A percentile compares a stretch with the other conserved stretches of the same genome.
phyloP scores from a whole-genome alignment of 2,797 vertebrate species.

The Smutsia gigantea region DNA sequence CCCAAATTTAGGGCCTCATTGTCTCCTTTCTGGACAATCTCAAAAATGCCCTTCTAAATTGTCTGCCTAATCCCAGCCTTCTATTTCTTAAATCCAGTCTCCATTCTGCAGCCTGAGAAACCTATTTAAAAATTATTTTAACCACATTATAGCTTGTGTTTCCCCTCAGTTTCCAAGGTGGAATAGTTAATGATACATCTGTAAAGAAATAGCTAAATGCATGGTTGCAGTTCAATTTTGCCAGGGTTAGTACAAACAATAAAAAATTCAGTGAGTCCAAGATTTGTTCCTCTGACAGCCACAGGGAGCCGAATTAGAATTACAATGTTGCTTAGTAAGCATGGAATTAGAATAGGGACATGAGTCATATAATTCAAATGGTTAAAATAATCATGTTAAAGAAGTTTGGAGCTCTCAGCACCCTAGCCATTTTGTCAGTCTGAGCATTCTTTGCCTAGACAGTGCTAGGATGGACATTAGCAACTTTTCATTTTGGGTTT shows the following conservation, averaged over 20 bases:
- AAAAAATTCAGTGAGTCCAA: background rate
- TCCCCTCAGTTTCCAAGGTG: constrained; percentile 16
- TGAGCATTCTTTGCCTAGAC: background rate
- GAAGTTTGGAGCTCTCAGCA: background rate
- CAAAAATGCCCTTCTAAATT: background rate
- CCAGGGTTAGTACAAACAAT: background rate
- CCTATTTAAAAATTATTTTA: constrained; percentile 45
- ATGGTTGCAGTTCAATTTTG: background rate
- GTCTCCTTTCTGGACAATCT: background rate
- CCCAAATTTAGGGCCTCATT: background rate
- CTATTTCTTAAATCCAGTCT: constrained; percentile 32
- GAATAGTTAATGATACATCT: background rate
- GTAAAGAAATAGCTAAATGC: constrained; percentile 38
- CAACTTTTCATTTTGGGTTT: background rate
- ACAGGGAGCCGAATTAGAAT: constrained; percentile 54
- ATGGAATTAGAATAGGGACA: constrained; percentile 35
- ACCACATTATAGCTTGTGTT: background rate
- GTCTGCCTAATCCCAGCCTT: background rate
- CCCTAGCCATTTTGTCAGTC: constrained; percentile 4
- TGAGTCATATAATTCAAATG: constrained; percentile 15
- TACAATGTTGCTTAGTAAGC: constrained; percentile 26
- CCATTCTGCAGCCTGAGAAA: background rate
- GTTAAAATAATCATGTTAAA: constrained; percentile 40
- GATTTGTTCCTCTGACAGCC: constrained; percentile 35
- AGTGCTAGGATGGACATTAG: background rate